Base-by-base conservation (phyloP, 2,797 vertebrate genomes). In the Adrianichthys oophorus region DNA sequence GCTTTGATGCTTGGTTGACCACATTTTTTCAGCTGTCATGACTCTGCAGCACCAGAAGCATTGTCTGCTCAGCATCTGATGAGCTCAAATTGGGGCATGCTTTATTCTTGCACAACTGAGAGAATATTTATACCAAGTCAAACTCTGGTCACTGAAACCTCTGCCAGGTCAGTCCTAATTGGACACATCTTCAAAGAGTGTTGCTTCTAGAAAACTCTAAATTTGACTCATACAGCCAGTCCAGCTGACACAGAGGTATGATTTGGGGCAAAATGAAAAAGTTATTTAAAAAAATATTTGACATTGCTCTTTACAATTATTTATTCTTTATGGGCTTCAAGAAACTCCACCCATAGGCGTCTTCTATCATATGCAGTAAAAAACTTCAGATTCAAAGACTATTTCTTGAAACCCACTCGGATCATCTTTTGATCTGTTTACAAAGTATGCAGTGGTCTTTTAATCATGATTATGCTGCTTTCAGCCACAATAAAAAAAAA, bases 21-120 rank as follows among this genome's bases (percentile, higher is more conserved):
- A 62, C 70, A 82, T 85, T 82, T 37, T 37, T 83, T 84, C 82
- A 81, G 79, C 75, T 86, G 77, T 78, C 78, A 76, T 80, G 79
- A 78, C 70, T 78, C 79, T 74, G 78, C 74, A 74, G 78, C 63
- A 76, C 64, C 66, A 74, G 72, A 78, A 75, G 45, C 60, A 68
- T 78, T 83, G 80, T 85, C 72, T 60, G 61, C 68, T 65, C 29
- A 7, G 50, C 73, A 63, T 76, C 49, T 17, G 65, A 70, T 15
- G 65, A 69, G 75, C 75, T 87, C 80, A 78, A 72, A 74, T 8
- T 66, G 58, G 79, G 78, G 7, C 75, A 68, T 40, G 55, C 78
- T 84, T 85, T 84, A 82, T 80, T 82, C n/a, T 7, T 59, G 65
- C 69, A 70, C 61, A 71, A 72, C 79, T 68, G 71, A 77, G 76